These are phyloP conservation scores for Lasioglossum zephyrum DNA, from an alignment of 2,888 invertebrate genomes.

Conservation along the genomic window DNA sequence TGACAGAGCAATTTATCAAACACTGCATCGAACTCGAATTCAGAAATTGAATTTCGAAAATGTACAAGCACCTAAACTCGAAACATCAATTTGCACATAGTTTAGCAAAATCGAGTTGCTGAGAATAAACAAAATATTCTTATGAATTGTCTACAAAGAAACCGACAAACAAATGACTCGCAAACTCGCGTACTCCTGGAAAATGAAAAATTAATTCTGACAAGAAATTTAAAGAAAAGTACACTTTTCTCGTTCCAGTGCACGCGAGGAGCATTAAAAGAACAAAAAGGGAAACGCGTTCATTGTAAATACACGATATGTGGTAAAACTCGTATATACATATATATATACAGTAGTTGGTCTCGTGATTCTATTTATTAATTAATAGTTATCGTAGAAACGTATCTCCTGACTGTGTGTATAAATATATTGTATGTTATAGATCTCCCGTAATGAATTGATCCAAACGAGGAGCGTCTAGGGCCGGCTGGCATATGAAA, in stretches of 20 bases:
- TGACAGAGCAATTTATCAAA: not conserved
- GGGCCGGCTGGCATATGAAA: not conserved
- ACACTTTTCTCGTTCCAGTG: not conserved
- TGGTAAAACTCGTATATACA: not conserved
- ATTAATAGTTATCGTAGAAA: conserved; percentile 46
- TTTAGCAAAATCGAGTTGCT: not conserved
- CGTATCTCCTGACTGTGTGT: conserved; percentile 66
- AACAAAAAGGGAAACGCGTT: not conserved
- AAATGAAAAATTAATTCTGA: not conserved
- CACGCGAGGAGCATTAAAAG: not conserved
- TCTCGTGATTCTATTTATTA: conserved; percentile 56
- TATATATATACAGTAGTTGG: conserved; percentile 40
- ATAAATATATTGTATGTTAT: conserved; percentile 69
- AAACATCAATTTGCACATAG: not conserved
- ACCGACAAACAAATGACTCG: not conserved
- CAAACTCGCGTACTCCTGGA: not conserved
- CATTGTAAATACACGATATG: not conserved
- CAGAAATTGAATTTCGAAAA: not conserved
- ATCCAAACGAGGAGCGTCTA: conserved; percentile 1
- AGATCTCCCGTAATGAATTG: conserved; percentile 3
- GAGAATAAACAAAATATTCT: not conserved
- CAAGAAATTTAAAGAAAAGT: not conserved
- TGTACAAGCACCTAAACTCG: not conserved
- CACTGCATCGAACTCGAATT: not conserved
- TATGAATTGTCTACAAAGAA: not conserved